Conservation (phyloP, 1,140 invertebrate genomes). For the Gryllus bimaculatus region DNA sequence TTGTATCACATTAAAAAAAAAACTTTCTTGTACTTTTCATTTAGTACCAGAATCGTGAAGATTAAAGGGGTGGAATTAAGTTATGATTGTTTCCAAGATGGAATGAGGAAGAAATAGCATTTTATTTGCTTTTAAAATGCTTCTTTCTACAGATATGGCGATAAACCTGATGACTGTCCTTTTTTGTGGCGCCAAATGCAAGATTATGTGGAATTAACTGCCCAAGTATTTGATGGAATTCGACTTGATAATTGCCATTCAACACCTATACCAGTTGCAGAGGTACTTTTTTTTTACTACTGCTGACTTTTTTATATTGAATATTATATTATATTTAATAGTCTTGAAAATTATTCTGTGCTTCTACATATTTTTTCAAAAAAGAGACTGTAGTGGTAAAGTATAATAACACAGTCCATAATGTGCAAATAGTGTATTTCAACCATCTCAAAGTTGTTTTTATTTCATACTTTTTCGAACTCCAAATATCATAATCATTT, state of each 20-base stretch:
- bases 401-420: neutral
- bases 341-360: too few relatives aligned
- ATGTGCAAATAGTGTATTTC: too few relatives aligned
- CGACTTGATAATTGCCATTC: constrained; percentile 98
- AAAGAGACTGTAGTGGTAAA: neutral
- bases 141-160: constrained; percentile 57
- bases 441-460: too few relatives aligned
- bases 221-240: constrained; percentile 86
- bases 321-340: too few relatives aligned
- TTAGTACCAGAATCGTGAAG: too few relatives aligned
- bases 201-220: constrained; percentile 80
- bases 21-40: too few relatives aligned
- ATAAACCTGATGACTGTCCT: constrained; percentile 78
- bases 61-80: too few relatives aligned
- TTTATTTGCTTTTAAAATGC: neutral
- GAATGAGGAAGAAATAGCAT: neutral
- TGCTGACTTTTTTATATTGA: neutral
- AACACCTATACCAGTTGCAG: constrained; percentile 88
- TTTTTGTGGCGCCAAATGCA: constrained; percentile 93
- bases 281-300: constrained; percentile 39
- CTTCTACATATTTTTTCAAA: too few relatives aligned
- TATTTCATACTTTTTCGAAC: too few relatives aligned
- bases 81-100: too few relatives aligned
- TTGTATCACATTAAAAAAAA: too few relatives aligned
- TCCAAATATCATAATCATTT: too few relatives aligned